A percentile compares a stretch with the other conserved stretches of the same genome.
Evolutionary conservation across 2,888 invertebrate species (phyloP).

Genomic region (Byasa hedistus): DNA sequence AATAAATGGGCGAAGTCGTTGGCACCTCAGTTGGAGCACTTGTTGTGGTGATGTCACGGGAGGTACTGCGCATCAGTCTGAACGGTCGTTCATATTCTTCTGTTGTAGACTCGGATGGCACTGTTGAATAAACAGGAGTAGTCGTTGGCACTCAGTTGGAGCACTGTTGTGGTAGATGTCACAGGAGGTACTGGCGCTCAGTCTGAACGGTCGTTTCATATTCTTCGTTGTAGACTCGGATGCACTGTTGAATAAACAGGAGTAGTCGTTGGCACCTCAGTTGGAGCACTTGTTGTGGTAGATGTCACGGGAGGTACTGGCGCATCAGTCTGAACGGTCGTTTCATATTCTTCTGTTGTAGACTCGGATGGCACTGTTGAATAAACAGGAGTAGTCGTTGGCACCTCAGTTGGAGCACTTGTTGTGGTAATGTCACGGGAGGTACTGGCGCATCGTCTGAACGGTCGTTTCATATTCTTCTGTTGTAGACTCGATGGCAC

Average conservation of each 20-base stretch:
- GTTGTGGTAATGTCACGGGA: neutral
- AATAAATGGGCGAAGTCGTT: neutral
- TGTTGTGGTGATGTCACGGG: too few relatives aligned
- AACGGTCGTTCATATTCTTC: neutral
- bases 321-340: neutral
- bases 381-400: neutral
- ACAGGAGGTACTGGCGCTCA: too few relatives aligned
- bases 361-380: neutral
- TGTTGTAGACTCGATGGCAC: neutral
- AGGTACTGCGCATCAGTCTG: neutral
- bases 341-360: conserved; percentile 3
- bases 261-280: too few relatives aligned
- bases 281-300: neutral
- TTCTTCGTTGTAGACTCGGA: too few relatives aligned
- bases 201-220: too few relatives aligned
- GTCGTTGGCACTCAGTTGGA: too few relatives aligned
- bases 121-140: too few relatives aligned
- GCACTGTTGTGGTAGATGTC: too few relatives aligned
- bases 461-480: neutral
- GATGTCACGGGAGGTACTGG: neutral
- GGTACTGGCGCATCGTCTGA: neutral
- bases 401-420: neutral
- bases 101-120: too few relatives aligned
- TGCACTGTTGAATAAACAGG: neutral
- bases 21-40: too few relatives aligned